Evolutionary conservation across 1,140 invertebrate species (phyloP), one percentile per base, ranked within the genome.

Genomic region (Orchesella cincta): DNA sequence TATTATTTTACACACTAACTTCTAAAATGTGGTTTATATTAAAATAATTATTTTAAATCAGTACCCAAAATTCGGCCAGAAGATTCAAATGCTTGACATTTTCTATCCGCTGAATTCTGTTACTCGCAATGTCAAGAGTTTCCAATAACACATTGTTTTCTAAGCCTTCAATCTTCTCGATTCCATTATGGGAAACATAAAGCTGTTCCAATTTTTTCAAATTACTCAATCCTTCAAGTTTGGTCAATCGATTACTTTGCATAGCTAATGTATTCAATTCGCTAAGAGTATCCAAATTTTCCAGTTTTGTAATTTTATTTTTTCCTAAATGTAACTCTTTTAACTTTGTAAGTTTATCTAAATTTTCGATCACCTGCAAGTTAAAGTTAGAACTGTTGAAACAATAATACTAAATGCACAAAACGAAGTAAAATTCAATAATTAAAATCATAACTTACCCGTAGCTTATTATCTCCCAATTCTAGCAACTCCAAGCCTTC

Each of bases 51-150:
- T 46, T 46, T 46, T 46, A 5, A 5, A 46, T 18, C 5, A 46
- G 88, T 89, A 96, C 94, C 97, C 98, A 99, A 84, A 99, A 91
- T 85, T 99, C 97, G 84, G 95, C 91, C 51, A 99, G 86, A 35
- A 91, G 85, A 5, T 81, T 83, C 79, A 98, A 88, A 85, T 94
- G 91, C 20, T 87, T 84, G 16, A 98, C 85, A 86, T 96, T 95
- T 81, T 93, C 89, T 76, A 99, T 91, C 5, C 86, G 87, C 73
- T 90, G 91, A 20, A 99, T 93, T 85, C 92, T 90, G 86, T 99
- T 99, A 71, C 91, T 89, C 0, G 96, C 94, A 79, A 98, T 84
- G 88, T 99, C 97, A 52, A 98, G 87, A 1, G 96, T 98, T 71
- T 91, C 90, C 28, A 99, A 83, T 73, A 90, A 88, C 1, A 86